Conservation (phyloP, 2,797 vertebrate genomes). For the Centropyge bicolor region DNA sequence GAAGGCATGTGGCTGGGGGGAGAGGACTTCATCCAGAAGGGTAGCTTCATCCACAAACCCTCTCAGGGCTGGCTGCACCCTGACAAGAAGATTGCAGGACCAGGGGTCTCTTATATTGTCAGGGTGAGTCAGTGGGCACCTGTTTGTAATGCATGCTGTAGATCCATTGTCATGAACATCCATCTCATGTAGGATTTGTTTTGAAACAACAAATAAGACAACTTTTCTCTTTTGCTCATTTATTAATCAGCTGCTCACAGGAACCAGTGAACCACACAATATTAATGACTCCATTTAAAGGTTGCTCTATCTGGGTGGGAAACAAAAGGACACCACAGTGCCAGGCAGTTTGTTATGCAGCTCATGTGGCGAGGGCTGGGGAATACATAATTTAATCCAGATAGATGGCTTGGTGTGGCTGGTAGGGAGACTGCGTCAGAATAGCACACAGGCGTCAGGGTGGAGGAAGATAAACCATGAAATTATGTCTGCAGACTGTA, state of each 20-base stretch:
- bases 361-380: conserved; percentile 65
- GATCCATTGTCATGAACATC: background rate
- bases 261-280: conserved; percentile 3
- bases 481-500: conserved; percentile 45
- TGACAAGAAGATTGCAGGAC: conserved; percentile 91
- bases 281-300: conserved; percentile 31
- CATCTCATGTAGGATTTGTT: background rate
- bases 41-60: conserved; percentile 94
- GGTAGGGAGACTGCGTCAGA: conserved; percentile 66
- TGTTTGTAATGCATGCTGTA: background rate
- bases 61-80: conserved; percentile 95
- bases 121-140: conserved; percentile 87
- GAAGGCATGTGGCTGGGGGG: conserved; percentile 85
- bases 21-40: conserved; percentile 91
- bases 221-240: background rate
- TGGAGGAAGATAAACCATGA: conserved; percentile 56
- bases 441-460: conserved; percentile 47
- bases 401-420: conserved; percentile 69
- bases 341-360: conserved; percentile 74
- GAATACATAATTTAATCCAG: conserved; percentile 81
- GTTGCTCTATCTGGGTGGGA: conserved; percentile 43
- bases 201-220: conserved; percentile 12
- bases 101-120: conserved; percentile 93
- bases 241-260: conserved; percentile 4
- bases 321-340: conserved; percentile 66